phyloP scores from a whole-genome alignment of 2,888 invertebrate genomes.

The Metopia argyrocephala region DNA sequence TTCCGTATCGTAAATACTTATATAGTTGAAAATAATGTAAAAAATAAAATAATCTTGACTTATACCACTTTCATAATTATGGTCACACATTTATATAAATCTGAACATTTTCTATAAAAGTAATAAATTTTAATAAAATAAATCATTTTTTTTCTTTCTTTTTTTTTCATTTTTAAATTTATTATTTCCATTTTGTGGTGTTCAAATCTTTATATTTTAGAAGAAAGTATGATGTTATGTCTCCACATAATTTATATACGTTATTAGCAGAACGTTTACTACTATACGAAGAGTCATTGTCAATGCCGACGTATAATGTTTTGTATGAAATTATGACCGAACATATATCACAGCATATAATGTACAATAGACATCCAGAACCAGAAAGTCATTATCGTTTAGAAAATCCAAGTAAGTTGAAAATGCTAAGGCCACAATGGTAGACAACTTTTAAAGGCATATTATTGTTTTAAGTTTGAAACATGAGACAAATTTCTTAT shows the following conservation, averaged over 20 bases:
- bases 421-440: too few species aligned
- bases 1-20: too few species aligned
- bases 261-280: slow-evolving; percentile 95
- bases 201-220: slow-evolving; percentile 78
- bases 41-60: too few species aligned
- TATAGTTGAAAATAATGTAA: too few species aligned
- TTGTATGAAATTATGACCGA: slow-evolving; percentile 99
- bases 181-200: not conserved
- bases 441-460: not conserved
- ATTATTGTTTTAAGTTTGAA: not conserved
- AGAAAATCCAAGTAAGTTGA: slow-evolving; percentile 94
- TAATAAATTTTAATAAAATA: too few species aligned
- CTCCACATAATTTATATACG: slow-evolving; percentile 98
- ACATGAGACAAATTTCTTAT: not conserved
- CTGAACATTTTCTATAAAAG: too few species aligned
- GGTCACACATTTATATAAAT: too few species aligned
- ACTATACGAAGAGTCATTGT: slow-evolving; percentile 91
- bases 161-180: slow-evolving; percentile 34
- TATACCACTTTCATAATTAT: too few species aligned
- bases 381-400: slow-evolving; percentile 96
- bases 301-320: slow-evolving; percentile 97
- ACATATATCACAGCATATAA: slow-evolving; percentile 95
- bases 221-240: slow-evolving; percentile 99
- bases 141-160: slow-evolving; percentile 13
- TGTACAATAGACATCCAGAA: slow-evolving; percentile 95